Conservation (phyloP, 2,888 invertebrate species). For the Cloeon dipterum region DNA sequence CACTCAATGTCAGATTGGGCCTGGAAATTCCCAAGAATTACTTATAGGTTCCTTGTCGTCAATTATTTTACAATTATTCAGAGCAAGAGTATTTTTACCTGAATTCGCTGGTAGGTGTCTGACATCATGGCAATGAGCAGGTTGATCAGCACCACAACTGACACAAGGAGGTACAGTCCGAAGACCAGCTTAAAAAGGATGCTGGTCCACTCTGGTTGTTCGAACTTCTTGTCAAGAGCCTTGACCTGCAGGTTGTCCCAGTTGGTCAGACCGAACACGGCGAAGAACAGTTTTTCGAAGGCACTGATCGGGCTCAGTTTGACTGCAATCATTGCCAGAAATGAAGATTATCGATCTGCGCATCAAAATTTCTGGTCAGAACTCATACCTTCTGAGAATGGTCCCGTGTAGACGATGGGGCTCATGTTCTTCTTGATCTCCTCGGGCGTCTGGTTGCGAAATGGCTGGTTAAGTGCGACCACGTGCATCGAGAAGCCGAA, state of each 20-base stretch:
- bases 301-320: conserved; percentile 77
- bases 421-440: conserved; percentile 20
- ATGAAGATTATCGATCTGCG: not conserved
- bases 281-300: conserved; percentile 94
- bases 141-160: conserved; percentile 93
- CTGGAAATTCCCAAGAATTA: conserved; percentile 29
- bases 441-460: conserved; percentile 39
- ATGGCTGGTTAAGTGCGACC: conserved; percentile 88
- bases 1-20: conserved; percentile 99
- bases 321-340: conserved; percentile 36
- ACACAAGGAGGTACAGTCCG: conserved; percentile 94
- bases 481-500: conserved; percentile 96
- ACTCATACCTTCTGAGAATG: conserved; percentile 62
- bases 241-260: conserved; percentile 61
- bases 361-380: too few relatives aligned
- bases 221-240: conserved; percentile 14
- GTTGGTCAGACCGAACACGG: conserved; percentile 86
- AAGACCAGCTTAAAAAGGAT: conserved; percentile 78
- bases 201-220: conserved; percentile 59
- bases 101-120: conserved; percentile 95
- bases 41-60: conserved; percentile 2
- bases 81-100: conserved; percentile 11
- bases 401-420: conserved; percentile 19
- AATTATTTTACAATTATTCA: not conserved
- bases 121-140: conserved; percentile 99